These are phyloP conservation scores for Pseudomyrmex pallidus DNA, from an alignment of 1,140 invertebrate species.

Conservation along the genomic window DNA sequence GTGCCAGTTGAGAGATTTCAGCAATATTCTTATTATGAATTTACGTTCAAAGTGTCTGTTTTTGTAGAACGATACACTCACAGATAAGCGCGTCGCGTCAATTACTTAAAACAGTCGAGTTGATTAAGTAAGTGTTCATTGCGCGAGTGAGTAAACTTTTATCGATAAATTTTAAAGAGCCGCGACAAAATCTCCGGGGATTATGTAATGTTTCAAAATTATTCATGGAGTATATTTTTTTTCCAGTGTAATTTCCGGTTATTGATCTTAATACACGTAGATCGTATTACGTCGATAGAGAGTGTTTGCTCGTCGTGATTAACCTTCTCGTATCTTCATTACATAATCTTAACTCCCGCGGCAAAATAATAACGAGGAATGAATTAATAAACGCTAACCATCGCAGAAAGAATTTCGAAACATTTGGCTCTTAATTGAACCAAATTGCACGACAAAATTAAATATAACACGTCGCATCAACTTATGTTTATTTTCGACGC, in stretches of 20 bases:
- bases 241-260: slow-evolving; percentile 33
- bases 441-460: slow-evolving; percentile 16
- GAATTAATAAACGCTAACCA: slow-evolving; percentile 44
- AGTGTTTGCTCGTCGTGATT: slow-evolving; percentile 36
- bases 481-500: not conserved
- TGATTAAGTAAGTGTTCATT: slow-evolving; percentile 1
- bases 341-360: slow-evolving; percentile 27
- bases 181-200: not conserved
- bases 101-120: not conserved
- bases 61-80: not conserved
- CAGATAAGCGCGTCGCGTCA: not conserved
- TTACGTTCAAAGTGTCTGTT: not conserved
- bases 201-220: slow-evolving; percentile 16
- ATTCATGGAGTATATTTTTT: slow-evolving; percentile 11
- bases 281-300: slow-evolving; percentile 43
- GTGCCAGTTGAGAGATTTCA: not conserved
- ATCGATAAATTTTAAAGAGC: slow-evolving; percentile 4
- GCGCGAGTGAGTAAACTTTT: not conserved
- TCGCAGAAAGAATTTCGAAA: slow-evolving; percentile 34
- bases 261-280: slow-evolving; percentile 45
- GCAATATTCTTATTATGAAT: not conserved
- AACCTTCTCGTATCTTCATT: slow-evolving; percentile 22
- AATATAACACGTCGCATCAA: not conserved
- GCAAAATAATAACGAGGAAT: slow-evolving; percentile 47
- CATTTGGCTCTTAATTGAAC: slow-evolving; percentile 46